A percentile compares a stretch with the other conserved stretches of the same genome.
Conservation (phyloP, 64 coral and sea anemone species). For the Actinia equina region DNA sequence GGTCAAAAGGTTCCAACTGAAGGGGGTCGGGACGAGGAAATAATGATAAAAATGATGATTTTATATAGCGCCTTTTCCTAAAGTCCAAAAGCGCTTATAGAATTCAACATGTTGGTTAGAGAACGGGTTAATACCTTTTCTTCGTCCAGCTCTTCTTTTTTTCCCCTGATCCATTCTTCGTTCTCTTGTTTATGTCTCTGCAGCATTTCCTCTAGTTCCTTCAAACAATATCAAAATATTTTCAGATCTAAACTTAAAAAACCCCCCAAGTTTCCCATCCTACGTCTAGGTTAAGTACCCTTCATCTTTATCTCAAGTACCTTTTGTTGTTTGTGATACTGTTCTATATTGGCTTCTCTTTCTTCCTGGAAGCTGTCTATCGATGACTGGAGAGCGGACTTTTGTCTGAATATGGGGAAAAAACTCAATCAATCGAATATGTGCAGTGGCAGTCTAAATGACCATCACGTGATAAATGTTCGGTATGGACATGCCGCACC, state of each 20-base stretch:
- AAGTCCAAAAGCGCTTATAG: no score
- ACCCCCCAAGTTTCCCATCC: no score
- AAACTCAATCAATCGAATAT: no score
- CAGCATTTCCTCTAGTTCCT: constrained; percentile 50
- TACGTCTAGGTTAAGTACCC: no score
- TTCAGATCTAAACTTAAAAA: no score
- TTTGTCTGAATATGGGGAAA: constrained; percentile 24
- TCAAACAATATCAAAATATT: not conserved
- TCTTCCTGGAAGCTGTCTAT: constrained; percentile 53
- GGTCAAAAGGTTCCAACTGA: no score
- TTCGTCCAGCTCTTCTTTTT: constrained; percentile 40
- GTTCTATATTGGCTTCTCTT: constrained; percentile 44
- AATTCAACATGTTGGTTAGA: no score
- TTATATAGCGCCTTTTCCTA: no score
- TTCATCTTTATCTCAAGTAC: not conserved
- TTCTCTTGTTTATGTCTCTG: constrained; percentile 52
- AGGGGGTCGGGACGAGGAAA: no score
- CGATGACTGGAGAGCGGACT: constrained; percentile 25
- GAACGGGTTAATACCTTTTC: constrained; percentile 24
- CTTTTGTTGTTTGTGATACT: constrained; percentile 55
- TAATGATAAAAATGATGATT: no score
- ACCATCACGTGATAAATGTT: not conserved
- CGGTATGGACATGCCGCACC: not conserved
- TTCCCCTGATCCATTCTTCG: constrained; percentile 41
- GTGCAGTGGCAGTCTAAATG: no score